phyloP scores from a whole-genome alignment of 2,888 invertebrate genomes.

The Eristalis tenax region DNA sequence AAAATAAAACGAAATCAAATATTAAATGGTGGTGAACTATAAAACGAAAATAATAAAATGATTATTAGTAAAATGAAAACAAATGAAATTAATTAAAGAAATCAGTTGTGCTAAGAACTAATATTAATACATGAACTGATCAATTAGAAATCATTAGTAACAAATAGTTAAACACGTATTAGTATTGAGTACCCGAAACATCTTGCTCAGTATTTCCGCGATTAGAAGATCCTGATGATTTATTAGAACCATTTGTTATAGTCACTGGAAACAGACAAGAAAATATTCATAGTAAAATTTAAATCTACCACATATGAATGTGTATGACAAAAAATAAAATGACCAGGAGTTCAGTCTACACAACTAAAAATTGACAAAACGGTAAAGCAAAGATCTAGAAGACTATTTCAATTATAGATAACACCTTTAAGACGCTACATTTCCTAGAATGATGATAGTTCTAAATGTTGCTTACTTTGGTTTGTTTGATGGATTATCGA shows the following conservation, averaged over 20 bases:
- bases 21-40: conserved; percentile 40
- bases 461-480: conserved; percentile 75
- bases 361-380: neutral
- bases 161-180: conserved; percentile 50
- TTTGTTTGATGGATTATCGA: conserved; percentile 82
- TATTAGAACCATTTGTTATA: conserved; percentile 81
- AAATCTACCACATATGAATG: too few relatives aligned
- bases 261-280: conserved; percentile 74
- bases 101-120: conserved; percentile 18
- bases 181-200: conserved; percentile 77
- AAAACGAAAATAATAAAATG: conserved; percentile 24
- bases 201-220: conserved; percentile 81
- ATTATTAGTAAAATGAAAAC: conserved; percentile 18
- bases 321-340: too few relatives aligned
- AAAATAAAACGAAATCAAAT: conserved; percentile 69
- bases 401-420: too few relatives aligned
- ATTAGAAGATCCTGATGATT: conserved; percentile 81
- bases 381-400: too few relatives aligned
- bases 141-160: conserved; percentile 29
- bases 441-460: neutral
- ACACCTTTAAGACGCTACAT: too few relatives aligned
- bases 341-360: too few relatives aligned
- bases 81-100: conserved; percentile 3
- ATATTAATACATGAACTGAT: conserved; percentile 14
- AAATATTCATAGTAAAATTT: conserved; percentile 3